These are phyloP conservation scores for Leptothorax acervorum DNA, from an alignment of 2,888 invertebrate genomes.

Conservation along the genomic window DNA sequence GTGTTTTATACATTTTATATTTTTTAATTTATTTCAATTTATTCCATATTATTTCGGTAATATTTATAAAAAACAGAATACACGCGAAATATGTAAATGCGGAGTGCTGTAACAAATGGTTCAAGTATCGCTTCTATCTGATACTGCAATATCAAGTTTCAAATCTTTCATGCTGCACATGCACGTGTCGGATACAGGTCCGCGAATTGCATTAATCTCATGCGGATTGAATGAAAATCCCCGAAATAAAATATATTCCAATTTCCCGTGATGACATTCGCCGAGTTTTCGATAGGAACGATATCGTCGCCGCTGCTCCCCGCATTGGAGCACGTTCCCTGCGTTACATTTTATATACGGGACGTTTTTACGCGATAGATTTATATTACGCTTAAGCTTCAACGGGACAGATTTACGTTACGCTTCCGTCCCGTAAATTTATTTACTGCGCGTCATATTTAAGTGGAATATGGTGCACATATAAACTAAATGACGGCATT, in stretches of 20 bases:
- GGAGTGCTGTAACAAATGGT: neutral
- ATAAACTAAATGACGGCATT: neutral
- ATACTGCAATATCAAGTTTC: constrained; percentile 5
- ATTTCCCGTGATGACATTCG: constrained; percentile 2
- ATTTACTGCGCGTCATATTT: neutral
- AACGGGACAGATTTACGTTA: constrained; percentile 19
- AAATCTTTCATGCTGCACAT: neutral
- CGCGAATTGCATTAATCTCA: neutral
- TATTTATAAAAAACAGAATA: neutral
- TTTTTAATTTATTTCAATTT: neutral
- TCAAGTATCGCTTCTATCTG: neutral
- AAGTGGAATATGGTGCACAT: neutral
- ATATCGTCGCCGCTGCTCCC: neutral
- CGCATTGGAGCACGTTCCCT: neutral
- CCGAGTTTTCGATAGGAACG: constrained; percentile 16
- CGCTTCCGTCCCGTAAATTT: constrained; percentile 1
- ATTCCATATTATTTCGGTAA: neutral
- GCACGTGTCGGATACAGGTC: neutral
- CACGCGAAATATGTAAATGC: neutral
- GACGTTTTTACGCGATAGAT: constrained; percentile 16
- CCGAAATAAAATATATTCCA: neutral
- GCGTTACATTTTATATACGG: neutral
- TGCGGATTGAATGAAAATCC: constrained; percentile 1
- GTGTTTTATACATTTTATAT: neutral
- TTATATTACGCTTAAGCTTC: constrained; percentile 25